phyloP scores from a whole-genome alignment of 2,888 invertebrate genomes.

The Merodon equestris region DNA sequence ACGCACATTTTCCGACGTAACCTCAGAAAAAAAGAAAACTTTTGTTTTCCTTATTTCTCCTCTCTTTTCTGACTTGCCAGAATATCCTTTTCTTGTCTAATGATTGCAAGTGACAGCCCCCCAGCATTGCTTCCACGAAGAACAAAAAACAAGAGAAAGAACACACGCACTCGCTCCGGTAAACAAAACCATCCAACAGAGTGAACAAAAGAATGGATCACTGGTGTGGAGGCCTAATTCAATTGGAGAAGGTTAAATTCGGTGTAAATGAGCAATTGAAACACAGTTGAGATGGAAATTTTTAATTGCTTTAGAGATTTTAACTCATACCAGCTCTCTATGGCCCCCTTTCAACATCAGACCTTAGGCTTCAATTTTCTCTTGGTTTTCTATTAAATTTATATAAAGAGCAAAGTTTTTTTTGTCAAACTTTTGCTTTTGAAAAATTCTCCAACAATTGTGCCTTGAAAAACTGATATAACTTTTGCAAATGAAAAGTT shows the following conservation, averaged over 20 bases:
- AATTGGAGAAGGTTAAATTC: slow-evolving; percentile 56
- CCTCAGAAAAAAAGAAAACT: slow-evolving; percentile 12
- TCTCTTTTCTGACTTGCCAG: neutral
- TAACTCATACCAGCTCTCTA: neutral
- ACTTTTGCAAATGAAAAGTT: too few species aligned
- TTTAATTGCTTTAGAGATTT: slow-evolving; percentile 53
- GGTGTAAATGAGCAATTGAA: slow-evolving; percentile 67
- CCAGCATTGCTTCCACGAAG: neutral
- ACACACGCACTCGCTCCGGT: neutral
- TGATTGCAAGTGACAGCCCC: slow-evolving; percentile 59
- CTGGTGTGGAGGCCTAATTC: slow-evolving; percentile 11
- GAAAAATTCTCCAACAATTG: too few species aligned
- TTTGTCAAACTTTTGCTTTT: too few species aligned
- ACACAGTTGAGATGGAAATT: slow-evolving; percentile 57
- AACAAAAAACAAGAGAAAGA: slow-evolving; percentile 11
- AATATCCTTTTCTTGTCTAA: slow-evolving; percentile 44
- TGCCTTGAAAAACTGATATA: too few species aligned
- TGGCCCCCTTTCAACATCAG: slow-evolving; percentile 31
- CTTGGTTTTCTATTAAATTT: too few species aligned
- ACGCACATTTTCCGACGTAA: slow-evolving; percentile 40
- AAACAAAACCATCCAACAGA: slow-evolving; percentile 1
- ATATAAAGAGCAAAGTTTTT: too few species aligned
- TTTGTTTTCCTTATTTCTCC: slow-evolving; percentile 34
- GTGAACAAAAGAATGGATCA: too few species aligned
- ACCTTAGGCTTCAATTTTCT: too few species aligned